Conservation (phyloP, 2,113 vertebrate genomes). For the Uria aalge region DNA sequence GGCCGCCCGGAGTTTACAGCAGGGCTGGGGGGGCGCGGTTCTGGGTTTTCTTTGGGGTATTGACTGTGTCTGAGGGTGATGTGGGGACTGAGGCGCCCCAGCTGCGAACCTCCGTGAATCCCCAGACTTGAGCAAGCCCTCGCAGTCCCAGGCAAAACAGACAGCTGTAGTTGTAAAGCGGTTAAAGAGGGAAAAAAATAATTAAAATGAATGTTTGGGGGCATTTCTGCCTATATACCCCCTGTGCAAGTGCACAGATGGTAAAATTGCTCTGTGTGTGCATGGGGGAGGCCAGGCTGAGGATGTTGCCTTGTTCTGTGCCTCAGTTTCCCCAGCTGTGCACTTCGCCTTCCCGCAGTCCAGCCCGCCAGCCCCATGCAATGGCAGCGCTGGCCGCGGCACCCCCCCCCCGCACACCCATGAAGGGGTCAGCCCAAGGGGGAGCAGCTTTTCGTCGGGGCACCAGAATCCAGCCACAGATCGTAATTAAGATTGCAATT, state of each 20-base stretch:
- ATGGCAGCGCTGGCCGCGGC: fast-evolving
- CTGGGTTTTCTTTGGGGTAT: not conserved
- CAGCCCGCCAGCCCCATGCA: fast-evolving
- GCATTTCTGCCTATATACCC: not conserved
- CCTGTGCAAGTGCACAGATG: not conserved
- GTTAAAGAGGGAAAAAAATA: not conserved
- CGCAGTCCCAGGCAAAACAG: fast-evolving
- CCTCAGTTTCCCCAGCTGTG: not conserved
- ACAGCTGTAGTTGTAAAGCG: fast-evolving
- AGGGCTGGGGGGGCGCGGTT: too few relatives aligned
- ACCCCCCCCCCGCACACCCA: too few relatives aligned
- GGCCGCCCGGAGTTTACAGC: not conserved
- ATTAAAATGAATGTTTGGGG: fast-evolving
- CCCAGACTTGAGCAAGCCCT: not conserved
- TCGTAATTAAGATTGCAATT: fast-evolving
- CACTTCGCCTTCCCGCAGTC: fast-evolving
- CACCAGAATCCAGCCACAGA: not conserved
- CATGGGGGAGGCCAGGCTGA: not conserved
- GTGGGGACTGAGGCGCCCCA: not conserved
- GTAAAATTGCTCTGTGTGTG: not conserved
- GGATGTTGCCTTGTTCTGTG: not conserved
- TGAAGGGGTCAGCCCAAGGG: not conserved
- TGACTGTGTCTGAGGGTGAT: not conserved
- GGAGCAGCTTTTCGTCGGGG: not conserved
- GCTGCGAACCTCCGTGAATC: not conserved